Evolutionary conservation across 2,113 vertebrate species (phyloP), one percentile per base, ranked within the genome.

Genomic region (Dendrocopos noguchii): DNA sequence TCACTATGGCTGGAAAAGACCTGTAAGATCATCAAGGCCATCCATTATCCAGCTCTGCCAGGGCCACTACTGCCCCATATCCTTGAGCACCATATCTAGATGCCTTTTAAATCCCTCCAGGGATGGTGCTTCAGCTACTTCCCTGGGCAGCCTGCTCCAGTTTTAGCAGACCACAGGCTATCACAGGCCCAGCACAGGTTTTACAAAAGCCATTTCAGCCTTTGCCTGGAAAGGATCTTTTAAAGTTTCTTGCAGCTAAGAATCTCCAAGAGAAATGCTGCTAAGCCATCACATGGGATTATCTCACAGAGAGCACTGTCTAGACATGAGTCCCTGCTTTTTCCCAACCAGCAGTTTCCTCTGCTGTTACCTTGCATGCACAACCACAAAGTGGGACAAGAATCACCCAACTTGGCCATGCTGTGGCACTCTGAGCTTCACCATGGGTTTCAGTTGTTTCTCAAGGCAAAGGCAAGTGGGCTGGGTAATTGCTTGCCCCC

Each of bases 221-320:
- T 61, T 73, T 70, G 82, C 36, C 52, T 63, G 67, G 66, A 28
- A 70, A 56, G 55, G 44, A 50, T 28, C 53, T 31, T 60, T 33
- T 52, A 64, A 46, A 66, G 14, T 33, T 85, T 68, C 76, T 79
- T 33, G 29, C 15, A 72, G 47, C 27, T 57, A 47, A 28, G 31
- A 47, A 52, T 27, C 60, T 24, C 47, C 34, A 21, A 44, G 33
- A 50, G 85, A 27, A 25, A 31, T 33, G 21, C 60, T 56, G 68
- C 70, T 28, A 31, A 22, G 4, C 15, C 27, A 15, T 25, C 2
- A 2, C 19, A 4, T 6, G 33, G n/a, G 44, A 13, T 84, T 57
- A 39, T 65, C 70, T 59, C 61, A 44, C 0, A 0, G 28, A 16
- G 31, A 61, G 25, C 31, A 11, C 4, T 68, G 21, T 27, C 20